phyloP scores from a whole-genome alignment of 2,113 vertebrate genomes.

The Jaculus jaculus region DNA sequence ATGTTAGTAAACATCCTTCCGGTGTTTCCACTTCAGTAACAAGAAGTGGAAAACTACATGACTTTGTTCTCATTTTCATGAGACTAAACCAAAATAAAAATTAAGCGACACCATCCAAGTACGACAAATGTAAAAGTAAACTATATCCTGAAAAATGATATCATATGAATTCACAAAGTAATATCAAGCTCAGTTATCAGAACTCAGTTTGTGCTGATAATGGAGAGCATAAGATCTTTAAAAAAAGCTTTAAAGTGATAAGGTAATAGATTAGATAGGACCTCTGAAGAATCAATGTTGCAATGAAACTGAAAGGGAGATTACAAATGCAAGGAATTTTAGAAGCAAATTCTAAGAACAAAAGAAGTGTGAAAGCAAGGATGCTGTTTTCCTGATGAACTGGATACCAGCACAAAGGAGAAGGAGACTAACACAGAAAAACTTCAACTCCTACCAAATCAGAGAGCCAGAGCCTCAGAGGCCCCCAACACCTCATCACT shows the following conservation, averaged over 20 bases:
- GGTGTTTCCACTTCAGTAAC: background rate
- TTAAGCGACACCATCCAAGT: background rate
- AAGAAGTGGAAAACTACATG: background rate
- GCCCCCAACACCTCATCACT: no score
- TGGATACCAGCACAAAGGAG: no score
- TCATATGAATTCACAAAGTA: conserved; percentile 3
- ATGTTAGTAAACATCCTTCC: conserved; percentile 26
- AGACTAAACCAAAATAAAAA: background rate
- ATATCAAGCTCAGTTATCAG: conserved; percentile 20
- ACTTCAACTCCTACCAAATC: no score
- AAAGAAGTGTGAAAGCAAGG: background rate
- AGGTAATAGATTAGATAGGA: background rate
- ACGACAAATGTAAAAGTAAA: conserved; percentile 7
- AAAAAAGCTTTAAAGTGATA: background rate
- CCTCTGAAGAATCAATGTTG: background rate
- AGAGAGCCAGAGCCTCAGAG: no score
- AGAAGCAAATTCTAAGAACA: background rate
- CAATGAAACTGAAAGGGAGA: background rate
- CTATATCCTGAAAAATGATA: background rate
- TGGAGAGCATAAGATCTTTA: background rate
- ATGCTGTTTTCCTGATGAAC: no score
- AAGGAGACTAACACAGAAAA: no score
- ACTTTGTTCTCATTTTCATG: background rate
- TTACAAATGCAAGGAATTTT: background rate
- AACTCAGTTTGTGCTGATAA: background rate